Percentiles rank a stretch among this genome's conserved stretches.
These are phyloP conservation scores for Lepus europaeus DNA, from an alignment of 2,113 vertebrate species.

Conservation along the genomic window DNA sequence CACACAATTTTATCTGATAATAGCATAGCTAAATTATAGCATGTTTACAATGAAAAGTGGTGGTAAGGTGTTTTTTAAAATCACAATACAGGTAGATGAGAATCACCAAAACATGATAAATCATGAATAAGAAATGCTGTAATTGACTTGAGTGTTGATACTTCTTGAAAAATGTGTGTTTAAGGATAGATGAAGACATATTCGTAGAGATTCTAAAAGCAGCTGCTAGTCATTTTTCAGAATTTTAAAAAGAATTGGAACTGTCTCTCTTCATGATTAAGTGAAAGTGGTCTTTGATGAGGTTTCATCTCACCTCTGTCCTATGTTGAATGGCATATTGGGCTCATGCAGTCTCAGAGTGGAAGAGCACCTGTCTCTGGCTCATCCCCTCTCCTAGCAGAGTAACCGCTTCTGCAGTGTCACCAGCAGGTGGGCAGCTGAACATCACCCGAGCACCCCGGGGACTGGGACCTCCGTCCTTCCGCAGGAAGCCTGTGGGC, in stretches of 20 bases:
- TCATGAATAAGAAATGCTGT: constrained; percentile 29
- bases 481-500: background rate
- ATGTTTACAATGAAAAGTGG: constrained; percentile 11
- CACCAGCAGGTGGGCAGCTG: background rate
- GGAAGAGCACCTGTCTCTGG: background rate
- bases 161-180: background rate
- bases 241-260: constrained; percentile 27
- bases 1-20: background rate
- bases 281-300: background rate
- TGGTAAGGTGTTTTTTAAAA: background rate
- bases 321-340: too few species aligned
- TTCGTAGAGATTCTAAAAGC: constrained; percentile 19
- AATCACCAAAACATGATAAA: background rate
- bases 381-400: background rate
- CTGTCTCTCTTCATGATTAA: constrained; percentile 18
- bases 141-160: background rate
- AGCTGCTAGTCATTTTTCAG: constrained; percentile 37
- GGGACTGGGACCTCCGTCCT: background rate
- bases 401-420: background rate
- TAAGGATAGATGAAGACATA: constrained; percentile 8
- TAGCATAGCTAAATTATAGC: background rate
- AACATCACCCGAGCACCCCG: background rate
- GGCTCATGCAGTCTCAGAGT: background rate
- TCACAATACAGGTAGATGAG: background rate
- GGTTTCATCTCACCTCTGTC: constrained; percentile 14